phyloP scores from a whole-genome alignment of 1,140 invertebrate genomes.

The Battus philenor region DNA sequence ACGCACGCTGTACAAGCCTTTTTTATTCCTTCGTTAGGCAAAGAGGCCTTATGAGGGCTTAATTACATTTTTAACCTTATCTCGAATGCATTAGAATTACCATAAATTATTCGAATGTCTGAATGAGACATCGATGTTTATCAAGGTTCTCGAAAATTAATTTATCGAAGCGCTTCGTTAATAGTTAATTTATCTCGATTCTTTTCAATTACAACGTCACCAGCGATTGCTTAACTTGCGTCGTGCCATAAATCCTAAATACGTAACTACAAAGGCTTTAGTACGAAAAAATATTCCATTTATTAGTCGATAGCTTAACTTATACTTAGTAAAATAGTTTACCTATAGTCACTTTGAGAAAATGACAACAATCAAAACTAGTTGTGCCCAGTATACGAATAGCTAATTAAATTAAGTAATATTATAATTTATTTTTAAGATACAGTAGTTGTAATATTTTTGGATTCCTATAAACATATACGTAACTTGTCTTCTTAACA shows the following conservation, averaged over 20 bases:
- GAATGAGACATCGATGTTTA: conserved; percentile 1
- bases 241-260: conserved; percentile 54
- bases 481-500: conserved; percentile 63
- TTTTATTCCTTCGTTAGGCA: too few relatives aligned
- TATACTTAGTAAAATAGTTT: conserved; percentile 69
- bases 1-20: too few relatives aligned
- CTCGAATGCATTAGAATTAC: conserved; percentile 5
- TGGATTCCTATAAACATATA: conserved; percentile 76
- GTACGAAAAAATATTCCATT: conserved; percentile 72
- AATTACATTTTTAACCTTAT: conserved; percentile 1
- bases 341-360: conserved; percentile 67
- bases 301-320: conserved; percentile 73
- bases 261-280: conserved; percentile 72
- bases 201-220: conserved; percentile 1
- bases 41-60: neutral
- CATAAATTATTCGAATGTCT: conserved; percentile 7
- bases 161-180: neutral
- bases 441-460: conserved; percentile 73
- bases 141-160: neutral
- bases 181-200: neutral
- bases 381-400: conserved; percentile 76
- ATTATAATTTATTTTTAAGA: conserved; percentile 73
- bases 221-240: conserved; percentile 18
- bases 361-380: conserved; percentile 73
- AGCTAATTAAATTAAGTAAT: conserved; percentile 68